A percentile compares a stretch with the other conserved stretches of the same genome.
phyloP scores from a whole-genome alignment of 2,797 vertebrate genomes.

The Apogon hyalosoma region DNA sequence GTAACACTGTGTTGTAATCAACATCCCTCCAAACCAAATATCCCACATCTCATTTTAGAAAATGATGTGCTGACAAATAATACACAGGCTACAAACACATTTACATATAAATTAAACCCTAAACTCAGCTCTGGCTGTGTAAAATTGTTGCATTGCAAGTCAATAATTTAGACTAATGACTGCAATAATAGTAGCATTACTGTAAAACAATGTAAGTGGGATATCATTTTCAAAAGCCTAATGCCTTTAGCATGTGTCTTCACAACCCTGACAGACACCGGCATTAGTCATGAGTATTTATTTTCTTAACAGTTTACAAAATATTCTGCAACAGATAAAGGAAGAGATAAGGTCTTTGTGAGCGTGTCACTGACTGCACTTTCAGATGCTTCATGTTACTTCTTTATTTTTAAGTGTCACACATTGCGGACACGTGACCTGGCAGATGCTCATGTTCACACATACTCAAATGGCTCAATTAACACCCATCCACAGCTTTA shows the following conservation, averaged over 20 bases:
- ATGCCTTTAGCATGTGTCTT: conserved; percentile 36
- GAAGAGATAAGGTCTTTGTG: conserved; percentile 30
- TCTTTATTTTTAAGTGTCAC: conserved; percentile 51
- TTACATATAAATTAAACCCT: conserved; percentile 82
- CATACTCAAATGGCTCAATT: conserved; percentile 19
- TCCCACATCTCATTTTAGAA: conserved; percentile 68
- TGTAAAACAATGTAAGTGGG: conserved; percentile 67
- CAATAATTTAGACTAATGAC: conserved; percentile 77
- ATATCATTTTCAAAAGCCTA: conserved; percentile 55
- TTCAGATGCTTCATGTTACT: conserved; percentile 15
- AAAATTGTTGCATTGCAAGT: conserved; percentile 64
- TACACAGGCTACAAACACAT: conserved; percentile 68
- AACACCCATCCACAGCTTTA: conserved; percentile 8
- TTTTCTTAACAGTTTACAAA: conserved; percentile 34
- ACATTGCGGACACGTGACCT: no score
- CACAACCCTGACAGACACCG: conserved; percentile 43
- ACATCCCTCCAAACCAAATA: conserved; percentile 56
- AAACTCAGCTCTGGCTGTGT: conserved; percentile 50
- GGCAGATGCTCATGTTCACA: conserved; percentile 37
- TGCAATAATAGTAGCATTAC: conserved; percentile 70
- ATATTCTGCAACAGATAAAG: conserved; percentile 17
- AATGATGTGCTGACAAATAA: conserved; percentile 78
- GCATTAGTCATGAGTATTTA: conserved; percentile 41
- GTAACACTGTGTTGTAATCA: conserved; percentile 60
- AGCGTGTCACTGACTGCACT: conserved; percentile 48